phyloP scores from a whole-genome alignment of 2,113 vertebrate species.

The Neogale vison region DNA sequence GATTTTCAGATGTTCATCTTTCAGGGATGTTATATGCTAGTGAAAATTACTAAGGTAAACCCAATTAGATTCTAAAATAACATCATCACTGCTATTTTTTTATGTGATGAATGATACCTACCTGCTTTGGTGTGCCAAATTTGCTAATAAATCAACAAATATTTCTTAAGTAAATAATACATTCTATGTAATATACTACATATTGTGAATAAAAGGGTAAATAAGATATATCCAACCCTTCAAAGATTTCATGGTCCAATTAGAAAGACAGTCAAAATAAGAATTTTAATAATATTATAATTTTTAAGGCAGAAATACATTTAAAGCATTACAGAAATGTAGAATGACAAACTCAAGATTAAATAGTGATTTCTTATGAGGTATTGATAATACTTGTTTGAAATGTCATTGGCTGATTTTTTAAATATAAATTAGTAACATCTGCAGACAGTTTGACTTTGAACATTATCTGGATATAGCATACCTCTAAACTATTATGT shows the following conservation, averaged over 20 bases:
- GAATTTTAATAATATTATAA: background rate
- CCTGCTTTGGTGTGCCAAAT: background rate
- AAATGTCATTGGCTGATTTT: background rate
- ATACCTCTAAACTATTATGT: background rate
- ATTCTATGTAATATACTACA: background rate
- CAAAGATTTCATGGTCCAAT: background rate
- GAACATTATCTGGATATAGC: background rate
- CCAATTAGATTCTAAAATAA: slow-evolving; percentile 8
- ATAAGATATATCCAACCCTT: background rate
- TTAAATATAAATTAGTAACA: background rate
- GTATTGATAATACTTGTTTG: background rate
- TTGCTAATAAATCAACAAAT: background rate
- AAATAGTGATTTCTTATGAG: background rate
- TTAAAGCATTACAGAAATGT: background rate
- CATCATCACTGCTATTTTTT: background rate
- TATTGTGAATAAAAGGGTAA: background rate
- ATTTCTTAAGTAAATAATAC: background rate
- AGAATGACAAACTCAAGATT: background rate
- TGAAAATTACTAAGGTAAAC: background rate
- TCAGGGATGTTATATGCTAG: background rate
- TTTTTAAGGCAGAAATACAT: background rate
- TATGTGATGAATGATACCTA: background rate
- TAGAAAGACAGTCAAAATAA: background rate
- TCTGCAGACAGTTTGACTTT: background rate
- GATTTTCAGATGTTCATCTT: background rate